A percentile compares a stretch with the other conserved stretches of the same genome.
These are phyloP conservation scores for Darevskia nairensis DNA, from an alignment of 2,797 vertebrate genomes.

Conservation along the genomic window DNA sequence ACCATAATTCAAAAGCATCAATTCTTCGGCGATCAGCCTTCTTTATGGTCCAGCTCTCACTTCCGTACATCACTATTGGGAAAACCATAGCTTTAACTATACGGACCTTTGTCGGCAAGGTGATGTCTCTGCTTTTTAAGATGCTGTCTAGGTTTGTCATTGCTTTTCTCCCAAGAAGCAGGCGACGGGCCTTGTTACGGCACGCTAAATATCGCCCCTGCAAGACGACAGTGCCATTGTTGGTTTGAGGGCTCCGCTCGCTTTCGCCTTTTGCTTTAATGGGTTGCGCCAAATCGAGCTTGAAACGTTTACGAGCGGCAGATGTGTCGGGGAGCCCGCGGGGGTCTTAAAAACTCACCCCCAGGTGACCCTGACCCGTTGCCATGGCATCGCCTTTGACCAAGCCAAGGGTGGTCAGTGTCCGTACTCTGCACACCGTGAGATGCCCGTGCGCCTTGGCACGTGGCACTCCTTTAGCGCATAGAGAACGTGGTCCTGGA, in stretches of 20 bases:
- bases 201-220: neutral
- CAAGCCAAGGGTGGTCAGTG: neutral
- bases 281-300: neutral
- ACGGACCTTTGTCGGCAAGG: no score
- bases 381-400: slow-evolving; percentile 16
- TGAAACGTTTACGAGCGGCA: slow-evolving; percentile 14
- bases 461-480: accelerated
- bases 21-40: no score
- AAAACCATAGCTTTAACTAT: no score
- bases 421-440: neutral
- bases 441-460: neutral
- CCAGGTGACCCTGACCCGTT: neutral
- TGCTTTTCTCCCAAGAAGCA: no score
- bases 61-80: no score
- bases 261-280: neutral
- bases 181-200: neutral
- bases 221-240: accelerated
- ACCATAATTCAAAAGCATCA: no score
- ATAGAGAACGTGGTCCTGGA: neutral
- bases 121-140: no score
- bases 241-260: neutral
- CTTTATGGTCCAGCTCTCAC: no score
- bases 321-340: slow-evolving; percentile 17
- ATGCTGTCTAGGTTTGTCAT: no score
- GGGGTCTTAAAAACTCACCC: slow-evolving; percentile 21